Percentiles rank a stretch among this genome's conserved stretches.
phyloP scores from a whole-genome alignment of 2,797 vertebrate species.

The Catostomus latipinnis region DNA sequence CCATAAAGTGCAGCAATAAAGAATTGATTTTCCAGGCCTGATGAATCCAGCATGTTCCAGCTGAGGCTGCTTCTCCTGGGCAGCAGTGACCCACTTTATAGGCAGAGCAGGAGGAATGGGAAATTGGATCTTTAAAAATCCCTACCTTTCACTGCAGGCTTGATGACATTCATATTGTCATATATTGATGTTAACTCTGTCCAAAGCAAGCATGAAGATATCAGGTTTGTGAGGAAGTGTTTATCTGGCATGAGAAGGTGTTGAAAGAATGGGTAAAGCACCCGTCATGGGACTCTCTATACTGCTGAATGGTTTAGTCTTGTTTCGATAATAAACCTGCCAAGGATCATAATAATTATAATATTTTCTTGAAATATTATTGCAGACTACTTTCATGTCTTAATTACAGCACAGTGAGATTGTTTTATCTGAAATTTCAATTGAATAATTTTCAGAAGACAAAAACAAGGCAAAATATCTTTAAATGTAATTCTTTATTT shows the following conservation, averaged over 20 bases:
- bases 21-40: slow-evolving; percentile 71
- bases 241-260: slow-evolving; percentile 29
- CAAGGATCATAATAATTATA: slow-evolving; percentile 19
- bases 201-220: slow-evolving; percentile 64
- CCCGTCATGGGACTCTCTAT: not conserved
- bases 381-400: slow-evolving; percentile 33
- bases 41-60: slow-evolving; percentile 76
- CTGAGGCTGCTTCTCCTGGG: slow-evolving; percentile 70
- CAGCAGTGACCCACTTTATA: slow-evolving; percentile 57
- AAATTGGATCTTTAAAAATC: slow-evolving; percentile 71
- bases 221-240: slow-evolving; percentile 56
- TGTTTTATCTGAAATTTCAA: slow-evolving; percentile 7
- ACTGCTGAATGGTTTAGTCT: slow-evolving; percentile 40
- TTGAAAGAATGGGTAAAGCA: slow-evolving; percentile 34
- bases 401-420: slow-evolving; percentile 30
- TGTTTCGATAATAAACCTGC: slow-evolving; percentile 63
- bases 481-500: not conserved
- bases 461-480: slow-evolving; percentile 23
- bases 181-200: slow-evolving; percentile 67
- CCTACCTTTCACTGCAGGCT: slow-evolving; percentile 61
- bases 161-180: slow-evolving; percentile 68
- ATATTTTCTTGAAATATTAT: slow-evolving; percentile 18
- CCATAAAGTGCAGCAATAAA: slow-evolving; percentile 73
- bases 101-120: slow-evolving; percentile 60
- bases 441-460: slow-evolving; percentile 20